A percentile compares a stretch with the other conserved stretches of the same genome.
These are phyloP conservation scores for Scomber colias DNA, from an alignment of 2,113 vertebrate genomes.

Conservation along the genomic window DNA sequence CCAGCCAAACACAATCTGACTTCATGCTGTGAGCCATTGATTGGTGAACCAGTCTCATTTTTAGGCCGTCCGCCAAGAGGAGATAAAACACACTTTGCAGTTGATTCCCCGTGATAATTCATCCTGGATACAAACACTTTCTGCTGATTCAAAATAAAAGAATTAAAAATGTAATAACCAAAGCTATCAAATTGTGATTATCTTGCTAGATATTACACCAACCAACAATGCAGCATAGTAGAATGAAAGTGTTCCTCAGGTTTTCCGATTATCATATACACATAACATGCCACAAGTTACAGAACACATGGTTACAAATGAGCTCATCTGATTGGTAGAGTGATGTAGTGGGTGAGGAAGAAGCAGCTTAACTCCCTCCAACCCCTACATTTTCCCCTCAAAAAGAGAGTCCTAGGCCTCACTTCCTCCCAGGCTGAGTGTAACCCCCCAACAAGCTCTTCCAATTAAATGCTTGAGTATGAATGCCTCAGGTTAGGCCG, in stretches of 20 bases:
- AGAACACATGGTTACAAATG: background rate
- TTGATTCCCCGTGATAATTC: background rate
- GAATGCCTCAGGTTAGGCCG: background rate
- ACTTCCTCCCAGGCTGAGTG: background rate
- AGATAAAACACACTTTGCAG: background rate
- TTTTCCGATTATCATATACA: too few species aligned
- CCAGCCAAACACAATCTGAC: too few species aligned
- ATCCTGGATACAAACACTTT: too few species aligned
- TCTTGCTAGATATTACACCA: too few species aligned
- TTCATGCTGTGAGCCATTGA: background rate
- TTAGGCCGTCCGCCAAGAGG: slow-evolving; percentile 3
- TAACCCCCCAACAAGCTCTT: background rate
- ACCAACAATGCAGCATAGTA: too few species aligned
- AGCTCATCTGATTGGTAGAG: background rate
- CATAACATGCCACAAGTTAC: too few species aligned
- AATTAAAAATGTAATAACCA: too few species aligned
- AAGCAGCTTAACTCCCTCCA: background rate
- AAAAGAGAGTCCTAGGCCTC: background rate
- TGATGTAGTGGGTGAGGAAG: background rate
- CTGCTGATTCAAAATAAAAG: too few species aligned
- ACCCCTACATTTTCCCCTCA: background rate
- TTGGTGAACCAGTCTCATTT: background rate
- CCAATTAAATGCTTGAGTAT: background rate
- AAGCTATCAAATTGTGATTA: too few species aligned
- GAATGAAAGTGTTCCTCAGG: too few species aligned